phyloP scores from a whole-genome alignment of 2,113 vertebrate genomes.

The Pluvialis apricaria region DNA sequence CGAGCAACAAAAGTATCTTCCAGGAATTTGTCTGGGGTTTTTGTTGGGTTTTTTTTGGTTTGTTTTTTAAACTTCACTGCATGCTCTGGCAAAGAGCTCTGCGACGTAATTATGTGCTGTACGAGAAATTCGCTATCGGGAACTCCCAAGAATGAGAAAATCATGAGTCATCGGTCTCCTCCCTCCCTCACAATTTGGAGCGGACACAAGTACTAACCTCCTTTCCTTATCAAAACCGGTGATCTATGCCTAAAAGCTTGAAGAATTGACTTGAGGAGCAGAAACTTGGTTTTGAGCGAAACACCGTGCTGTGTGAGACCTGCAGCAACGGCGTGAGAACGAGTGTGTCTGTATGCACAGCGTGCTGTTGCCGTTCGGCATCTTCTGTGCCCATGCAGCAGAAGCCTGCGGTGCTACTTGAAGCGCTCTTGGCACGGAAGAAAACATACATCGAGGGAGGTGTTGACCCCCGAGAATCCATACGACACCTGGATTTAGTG shows the following conservation, averaged over 20 bases:
- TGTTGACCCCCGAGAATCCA: background rate
- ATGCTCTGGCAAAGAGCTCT: background rate
- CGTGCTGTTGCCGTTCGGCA: background rate
- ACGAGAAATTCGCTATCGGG: background rate
- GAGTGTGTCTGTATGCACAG: accelerated
- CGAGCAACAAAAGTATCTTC: background rate
- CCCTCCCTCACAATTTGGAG: background rate
- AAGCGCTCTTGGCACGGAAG: background rate
- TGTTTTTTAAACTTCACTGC: background rate
- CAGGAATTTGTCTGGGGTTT: background rate
- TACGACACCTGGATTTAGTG: accelerated
- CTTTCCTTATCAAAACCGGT: background rate
- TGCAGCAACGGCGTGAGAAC: background rate
- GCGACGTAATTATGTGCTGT: background rate
- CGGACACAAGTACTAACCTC: background rate
- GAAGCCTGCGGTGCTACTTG: background rate
- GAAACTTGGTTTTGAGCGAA: background rate
- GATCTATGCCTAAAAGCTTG: background rate
- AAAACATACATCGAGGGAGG: background rate
- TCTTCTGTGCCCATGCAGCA: background rate
- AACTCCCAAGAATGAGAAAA: background rate
- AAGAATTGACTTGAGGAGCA: background rate
- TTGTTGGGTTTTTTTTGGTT: background rate
- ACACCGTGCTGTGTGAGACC: background rate
- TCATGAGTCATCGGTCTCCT: background rate